A percentile compares a stretch with the other conserved stretches of the same genome.
These are phyloP conservation scores for Sterrhoptilus dennistouni DNA, from an alignment of 2,113 vertebrate genomes.

Conservation along the genomic window DNA sequence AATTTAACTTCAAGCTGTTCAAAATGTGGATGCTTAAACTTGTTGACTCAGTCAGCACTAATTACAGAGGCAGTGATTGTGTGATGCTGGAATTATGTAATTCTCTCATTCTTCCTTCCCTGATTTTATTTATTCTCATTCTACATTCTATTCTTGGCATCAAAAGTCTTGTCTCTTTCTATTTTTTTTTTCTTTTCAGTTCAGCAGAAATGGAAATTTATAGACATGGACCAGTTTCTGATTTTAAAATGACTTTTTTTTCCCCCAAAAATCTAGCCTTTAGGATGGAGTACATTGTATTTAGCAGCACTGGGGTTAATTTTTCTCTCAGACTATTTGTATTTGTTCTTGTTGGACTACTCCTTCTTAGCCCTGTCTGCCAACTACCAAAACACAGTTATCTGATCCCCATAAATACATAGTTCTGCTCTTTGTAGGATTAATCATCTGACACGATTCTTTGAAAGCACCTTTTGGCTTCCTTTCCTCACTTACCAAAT, in stretches of 20 bases:
- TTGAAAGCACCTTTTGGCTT: neutral
- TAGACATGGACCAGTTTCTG: neutral
- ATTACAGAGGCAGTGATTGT: neutral
- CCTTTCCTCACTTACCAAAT: neutral
- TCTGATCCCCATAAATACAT: neutral
- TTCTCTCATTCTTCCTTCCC: neutral
- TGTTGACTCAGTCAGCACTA: neutral
- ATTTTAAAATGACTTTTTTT: neutral
- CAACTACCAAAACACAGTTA: neutral
- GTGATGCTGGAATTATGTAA: neutral
- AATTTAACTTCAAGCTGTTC: neutral
- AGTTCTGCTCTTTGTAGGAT: neutral
- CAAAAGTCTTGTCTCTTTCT: neutral
- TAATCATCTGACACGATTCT: neutral
- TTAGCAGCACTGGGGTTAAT: neutral
- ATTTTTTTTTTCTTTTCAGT: neutral
- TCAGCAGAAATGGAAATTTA: neutral
- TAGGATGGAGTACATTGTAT: neutral
- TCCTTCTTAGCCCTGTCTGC: neutral
- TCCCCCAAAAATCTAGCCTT: neutral
- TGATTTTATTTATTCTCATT: constrained; percentile 1
- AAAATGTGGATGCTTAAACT: neutral
- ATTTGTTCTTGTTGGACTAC: neutral
- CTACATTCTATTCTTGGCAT: neutral
- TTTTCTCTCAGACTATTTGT: neutral